These are phyloP conservation scores for Ia io DNA, from an alignment of 2,113 vertebrate genomes.

Conservation along the genomic window DNA sequence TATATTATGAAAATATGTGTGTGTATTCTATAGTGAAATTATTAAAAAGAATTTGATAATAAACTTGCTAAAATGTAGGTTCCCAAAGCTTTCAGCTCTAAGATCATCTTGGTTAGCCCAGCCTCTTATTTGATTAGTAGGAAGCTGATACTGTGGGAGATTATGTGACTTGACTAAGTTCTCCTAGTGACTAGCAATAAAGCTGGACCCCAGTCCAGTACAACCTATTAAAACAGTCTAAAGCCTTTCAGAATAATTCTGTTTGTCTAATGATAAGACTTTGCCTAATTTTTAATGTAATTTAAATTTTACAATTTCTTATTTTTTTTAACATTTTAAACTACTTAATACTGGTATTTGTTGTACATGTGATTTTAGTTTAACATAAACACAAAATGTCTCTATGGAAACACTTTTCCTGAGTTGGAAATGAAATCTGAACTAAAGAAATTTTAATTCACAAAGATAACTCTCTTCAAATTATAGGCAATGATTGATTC, in stretches of 20 bases:
- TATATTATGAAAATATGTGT: not conserved
- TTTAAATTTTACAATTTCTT: conserved; percentile 18
- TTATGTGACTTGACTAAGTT: not conserved
- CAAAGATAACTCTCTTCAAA: conserved; percentile 41
- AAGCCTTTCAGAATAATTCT: conserved; percentile 28
- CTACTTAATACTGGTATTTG: conserved; percentile 81
- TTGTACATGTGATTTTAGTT: conserved; percentile 71
- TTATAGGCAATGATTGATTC: not conserved
- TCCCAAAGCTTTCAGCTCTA: not conserved
- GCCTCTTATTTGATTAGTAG: not conserved
- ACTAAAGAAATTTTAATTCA: conserved; percentile 36
- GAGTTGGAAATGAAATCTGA: conserved; percentile 77
- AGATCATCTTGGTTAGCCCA: not conserved
- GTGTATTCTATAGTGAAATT: not conserved
- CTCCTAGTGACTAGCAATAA: not conserved
- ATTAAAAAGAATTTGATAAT: not conserved
- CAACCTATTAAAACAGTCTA: not conserved
- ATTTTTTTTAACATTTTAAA: conserved; percentile 26
- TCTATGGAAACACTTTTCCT: conserved; percentile 75
- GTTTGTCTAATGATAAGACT: not conserved
- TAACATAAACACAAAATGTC: conserved; percentile 54
- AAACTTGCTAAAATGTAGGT: not conserved
- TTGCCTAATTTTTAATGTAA: conserved; percentile 32
- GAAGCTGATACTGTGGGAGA: not conserved
- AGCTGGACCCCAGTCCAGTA: not conserved